Evolutionary conservation across 2,888 invertebrate species (phyloP).

Genomic region (Eulithis testata): DNA sequence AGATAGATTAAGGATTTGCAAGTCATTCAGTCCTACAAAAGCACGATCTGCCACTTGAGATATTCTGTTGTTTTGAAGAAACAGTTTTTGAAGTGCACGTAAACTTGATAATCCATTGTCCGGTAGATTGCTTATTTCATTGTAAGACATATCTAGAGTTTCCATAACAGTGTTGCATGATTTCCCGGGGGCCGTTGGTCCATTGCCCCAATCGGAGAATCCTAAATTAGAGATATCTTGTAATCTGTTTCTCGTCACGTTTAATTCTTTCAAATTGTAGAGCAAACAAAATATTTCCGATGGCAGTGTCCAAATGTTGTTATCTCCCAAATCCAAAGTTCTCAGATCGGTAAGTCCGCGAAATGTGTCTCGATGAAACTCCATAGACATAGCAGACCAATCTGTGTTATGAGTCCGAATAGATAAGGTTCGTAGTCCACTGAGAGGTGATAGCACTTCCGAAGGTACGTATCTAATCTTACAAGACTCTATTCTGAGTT

Average conservation of each 20-base stretch:
- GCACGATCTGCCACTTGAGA: conserved; percentile 90
- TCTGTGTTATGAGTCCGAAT: conserved; percentile 91
- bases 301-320: conserved; percentile 91
- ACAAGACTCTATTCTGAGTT: conserved; percentile 89
- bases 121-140: conserved; percentile 88
- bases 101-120: conserved; percentile 89
- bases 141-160: conserved; percentile 89
- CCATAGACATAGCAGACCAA: conserved; percentile 92
- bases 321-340: conserved; percentile 88
- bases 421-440: conserved; percentile 87
- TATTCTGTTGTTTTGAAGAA: conserved; percentile 91
- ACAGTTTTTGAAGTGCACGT: conserved; percentile 87
- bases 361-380: conserved; percentile 89
- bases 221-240: conserved; percentile 91
- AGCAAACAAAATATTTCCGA: conserved; percentile 89
- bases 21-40: conserved; percentile 87
- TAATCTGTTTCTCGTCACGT: conserved; percentile 90
- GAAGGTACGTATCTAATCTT: conserved; percentile 90
- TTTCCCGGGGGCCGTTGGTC: conserved; percentile 87
- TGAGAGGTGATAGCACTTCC: conserved; percentile 87
- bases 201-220: conserved; percentile 89
- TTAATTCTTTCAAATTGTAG: conserved; percentile 87
- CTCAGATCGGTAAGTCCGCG: conserved; percentile 87
- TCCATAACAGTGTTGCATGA: conserved; percentile 89
- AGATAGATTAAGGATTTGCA: conserved; percentile 90